A percentile compares a stretch with the other conserved stretches of the same genome.
These are phyloP conservation scores for Cosmorhoe ocellata DNA, from an alignment of 2,888 invertebrate species.

Conservation along the genomic window DNA sequence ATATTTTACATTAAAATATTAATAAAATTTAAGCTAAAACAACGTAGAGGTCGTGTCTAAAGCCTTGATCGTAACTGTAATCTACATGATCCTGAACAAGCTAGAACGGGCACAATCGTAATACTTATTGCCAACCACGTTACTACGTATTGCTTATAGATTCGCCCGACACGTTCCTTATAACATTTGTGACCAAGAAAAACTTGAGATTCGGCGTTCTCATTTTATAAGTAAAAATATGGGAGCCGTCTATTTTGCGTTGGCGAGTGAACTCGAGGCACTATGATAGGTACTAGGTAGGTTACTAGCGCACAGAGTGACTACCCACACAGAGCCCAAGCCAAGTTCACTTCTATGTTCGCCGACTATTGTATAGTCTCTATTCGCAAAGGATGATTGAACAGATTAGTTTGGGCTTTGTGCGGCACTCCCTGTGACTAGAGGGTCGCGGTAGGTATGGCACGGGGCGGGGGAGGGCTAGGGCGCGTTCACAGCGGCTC, in stretches of 20 bases:
- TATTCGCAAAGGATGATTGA: no score
- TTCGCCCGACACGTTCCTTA: slow-evolving; percentile 17
- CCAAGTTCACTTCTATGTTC: neutral
- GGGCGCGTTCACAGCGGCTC: slow-evolving; percentile 92
- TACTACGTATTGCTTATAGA: slow-evolving; percentile 28
- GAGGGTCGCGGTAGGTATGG: slow-evolving; percentile 13
- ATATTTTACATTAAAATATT: slow-evolving; percentile 55
- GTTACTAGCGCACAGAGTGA: slow-evolving; percentile 13
- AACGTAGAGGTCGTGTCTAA: slow-evolving; percentile 56
- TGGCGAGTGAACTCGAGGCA: slow-evolving; percentile 53
- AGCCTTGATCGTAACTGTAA: slow-evolving; percentile 59
- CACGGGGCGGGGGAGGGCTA: slow-evolving; percentile 68
- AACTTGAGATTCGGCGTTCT: slow-evolving; percentile 30
- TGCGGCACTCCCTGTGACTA: neutral
- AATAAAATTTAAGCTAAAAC: slow-evolving; percentile 55
- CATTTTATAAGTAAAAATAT: slow-evolving; percentile 35
- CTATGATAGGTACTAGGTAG: slow-evolving; percentile 50
- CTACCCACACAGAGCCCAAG: slow-evolving; percentile 4
- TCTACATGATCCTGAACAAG: slow-evolving; percentile 36
- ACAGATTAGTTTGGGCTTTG: neutral
- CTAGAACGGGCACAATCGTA: slow-evolving; percentile 16
- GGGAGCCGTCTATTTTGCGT: slow-evolving; percentile 34
- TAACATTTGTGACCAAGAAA: slow-evolving; percentile 29
- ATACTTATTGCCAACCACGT: slow-evolving; percentile 20
- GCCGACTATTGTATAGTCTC: no score